Conservation (phyloP, 2,888 invertebrate species). For the Heterodera filipjevi region DNA sequence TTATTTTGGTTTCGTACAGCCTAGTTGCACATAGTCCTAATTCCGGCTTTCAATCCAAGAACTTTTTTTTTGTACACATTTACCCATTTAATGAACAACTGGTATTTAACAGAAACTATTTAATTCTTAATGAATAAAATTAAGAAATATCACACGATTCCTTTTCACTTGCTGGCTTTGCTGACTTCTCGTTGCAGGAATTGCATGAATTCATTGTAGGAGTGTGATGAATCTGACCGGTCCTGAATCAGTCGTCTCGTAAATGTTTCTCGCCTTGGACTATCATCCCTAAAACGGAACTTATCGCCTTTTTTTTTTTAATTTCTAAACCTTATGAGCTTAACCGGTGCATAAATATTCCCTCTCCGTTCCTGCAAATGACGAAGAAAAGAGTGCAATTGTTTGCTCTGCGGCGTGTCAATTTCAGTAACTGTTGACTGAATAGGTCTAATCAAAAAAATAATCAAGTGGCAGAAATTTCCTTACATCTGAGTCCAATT, state of each 20-base stretch:
- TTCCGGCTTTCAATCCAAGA: background rate
- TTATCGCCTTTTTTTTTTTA: background rate
- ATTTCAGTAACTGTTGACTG: slow-evolving; percentile 35
- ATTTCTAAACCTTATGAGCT: slow-evolving; percentile 45
- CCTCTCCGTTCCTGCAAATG: slow-evolving; percentile 39
- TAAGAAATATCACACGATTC: background rate
- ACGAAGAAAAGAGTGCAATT: slow-evolving; percentile 40
- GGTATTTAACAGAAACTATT: background rate
- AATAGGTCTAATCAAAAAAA: slow-evolving; percentile 1
- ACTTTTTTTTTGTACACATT: background rate
- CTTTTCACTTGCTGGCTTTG: slow-evolving; percentile 6
- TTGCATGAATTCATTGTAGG: slow-evolving; percentile 97
- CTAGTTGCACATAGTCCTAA: no score
- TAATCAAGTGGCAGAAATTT: background rate
- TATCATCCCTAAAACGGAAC: slow-evolving; percentile 79
- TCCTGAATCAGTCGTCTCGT: slow-evolving; percentile 90
- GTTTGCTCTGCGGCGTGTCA: slow-evolving; percentile 38
- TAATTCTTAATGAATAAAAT: background rate
- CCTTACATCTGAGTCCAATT: slow-evolving; percentile 75
- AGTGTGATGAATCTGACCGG: slow-evolving; percentile 87
- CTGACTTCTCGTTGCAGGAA: slow-evolving; percentile 70
- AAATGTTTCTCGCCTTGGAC: slow-evolving; percentile 80
- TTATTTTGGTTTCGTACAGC: background rate
- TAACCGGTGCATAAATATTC: slow-evolving; percentile 42
- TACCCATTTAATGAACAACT: slow-evolving; percentile 6